Conservation (phyloP, 1,140 invertebrate species). For the Centruroides vittatus region DNA sequence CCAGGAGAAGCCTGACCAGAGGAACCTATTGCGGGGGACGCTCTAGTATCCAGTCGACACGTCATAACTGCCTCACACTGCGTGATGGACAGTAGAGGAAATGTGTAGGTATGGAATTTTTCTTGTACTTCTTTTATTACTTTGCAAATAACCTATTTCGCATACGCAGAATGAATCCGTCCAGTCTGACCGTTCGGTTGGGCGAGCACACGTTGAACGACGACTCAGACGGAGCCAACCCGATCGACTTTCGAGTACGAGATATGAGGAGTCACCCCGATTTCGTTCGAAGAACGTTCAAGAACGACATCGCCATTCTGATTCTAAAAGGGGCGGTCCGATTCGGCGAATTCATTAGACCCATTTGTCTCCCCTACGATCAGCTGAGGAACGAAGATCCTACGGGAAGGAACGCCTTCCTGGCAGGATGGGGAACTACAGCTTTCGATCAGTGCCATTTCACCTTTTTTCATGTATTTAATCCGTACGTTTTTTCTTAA, state of each 20-base stretch:
- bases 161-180: constrained; percentile 2
- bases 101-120: constrained; percentile 1
- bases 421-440: constrained; percentile 55
- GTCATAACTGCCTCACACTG: constrained; percentile 93
- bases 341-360: constrained; percentile 19
- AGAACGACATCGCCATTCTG: constrained; percentile 26
- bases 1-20: background rate
- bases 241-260: background rate
- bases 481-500: too few relatives aligned
- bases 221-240: background rate
- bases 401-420: constrained; percentile 38
- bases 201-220: constrained; percentile 52
- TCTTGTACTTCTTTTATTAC: background rate
- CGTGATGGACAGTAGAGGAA: constrained; percentile 38
- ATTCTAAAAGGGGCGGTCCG: constrained; percentile 18
- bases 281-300: constrained; percentile 20
- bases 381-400: constrained; percentile 29
- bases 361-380: constrained; percentile 22
- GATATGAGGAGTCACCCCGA: background rate
- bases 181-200: constrained; percentile 38
- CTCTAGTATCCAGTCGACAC: constrained; percentile 74
- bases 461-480: too few relatives aligned
- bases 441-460: constrained; percentile 8
- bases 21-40: constrained; percentile 59
- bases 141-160: too few relatives aligned